These are phyloP conservation scores for Melospiza georgiana DNA, from an alignment of 2,113 vertebrate species.

Conservation along the genomic window DNA sequence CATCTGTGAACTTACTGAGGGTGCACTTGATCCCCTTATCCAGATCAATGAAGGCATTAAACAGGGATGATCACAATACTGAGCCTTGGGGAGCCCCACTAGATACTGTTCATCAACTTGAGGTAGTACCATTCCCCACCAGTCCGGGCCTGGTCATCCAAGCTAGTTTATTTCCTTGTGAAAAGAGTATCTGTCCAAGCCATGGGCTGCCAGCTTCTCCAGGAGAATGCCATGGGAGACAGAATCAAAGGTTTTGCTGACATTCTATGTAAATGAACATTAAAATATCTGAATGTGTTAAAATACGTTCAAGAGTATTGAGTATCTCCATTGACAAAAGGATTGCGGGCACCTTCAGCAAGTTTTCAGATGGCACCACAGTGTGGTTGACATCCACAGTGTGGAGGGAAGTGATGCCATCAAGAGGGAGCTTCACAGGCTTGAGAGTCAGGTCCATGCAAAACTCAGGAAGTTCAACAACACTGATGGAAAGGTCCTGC, in stretches of 20 bases:
- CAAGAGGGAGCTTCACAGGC: background rate
- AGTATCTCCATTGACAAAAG: background rate
- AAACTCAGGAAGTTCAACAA: background rate
- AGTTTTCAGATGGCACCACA: background rate
- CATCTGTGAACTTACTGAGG: background rate
- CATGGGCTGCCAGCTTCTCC: background rate
- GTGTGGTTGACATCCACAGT: too few species aligned
- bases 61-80: background rate
- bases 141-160: background rate
- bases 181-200: background rate
- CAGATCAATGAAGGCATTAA: background rate
- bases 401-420: background rate
- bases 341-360: background rate
- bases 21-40: background rate
- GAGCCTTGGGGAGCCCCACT: background rate
- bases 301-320: background rate
- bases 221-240: background rate
- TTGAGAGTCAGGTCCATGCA: background rate
- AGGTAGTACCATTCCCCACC: background rate
- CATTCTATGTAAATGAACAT: background rate
- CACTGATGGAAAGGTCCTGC: background rate
- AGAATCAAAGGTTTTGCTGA: background rate
- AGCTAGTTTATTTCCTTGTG: background rate
- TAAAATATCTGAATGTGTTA: background rate
- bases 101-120: too few species aligned